phyloP scores from a whole-genome alignment of 1,140 invertebrate genomes.

The Chelonus insularis region DNA sequence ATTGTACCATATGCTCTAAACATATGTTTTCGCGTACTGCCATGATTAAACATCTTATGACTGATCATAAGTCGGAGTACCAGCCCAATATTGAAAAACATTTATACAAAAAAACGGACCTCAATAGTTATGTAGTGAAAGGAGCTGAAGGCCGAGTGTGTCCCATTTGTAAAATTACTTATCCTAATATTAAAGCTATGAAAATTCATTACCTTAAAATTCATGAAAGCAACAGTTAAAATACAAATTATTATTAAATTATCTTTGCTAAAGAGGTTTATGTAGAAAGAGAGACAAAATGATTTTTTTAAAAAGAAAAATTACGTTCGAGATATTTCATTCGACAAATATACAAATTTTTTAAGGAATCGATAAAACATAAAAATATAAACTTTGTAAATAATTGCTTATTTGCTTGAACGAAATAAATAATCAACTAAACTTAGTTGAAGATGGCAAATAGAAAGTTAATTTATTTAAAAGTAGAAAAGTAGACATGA shows the following conservation, averaged over 20 bases:
- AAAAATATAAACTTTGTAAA: no score
- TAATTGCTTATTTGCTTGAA: no score
- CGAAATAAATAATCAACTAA: no score
- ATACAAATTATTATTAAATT: not conserved
- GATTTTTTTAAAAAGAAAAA: no score
- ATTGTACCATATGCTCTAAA: slow-evolving; percentile 46
- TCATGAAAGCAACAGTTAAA: slow-evolving; percentile 39
- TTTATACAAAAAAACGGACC: slow-evolving; percentile 45
- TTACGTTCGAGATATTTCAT: no score
- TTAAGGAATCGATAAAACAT: no score
- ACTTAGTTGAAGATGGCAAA: no score
- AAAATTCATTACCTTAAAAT: slow-evolving; percentile 57
- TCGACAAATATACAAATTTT: no score
- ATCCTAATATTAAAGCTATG: slow-evolving; percentile 53
- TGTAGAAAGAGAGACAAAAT: no score
- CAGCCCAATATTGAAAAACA: slow-evolving; percentile 30
- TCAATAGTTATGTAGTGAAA: slow-evolving; percentile 44
- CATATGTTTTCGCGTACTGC: slow-evolving; percentile 45
- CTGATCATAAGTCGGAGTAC: slow-evolving; percentile 43
- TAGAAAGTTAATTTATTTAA: no score
- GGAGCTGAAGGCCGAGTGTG: slow-evolving; percentile 43
- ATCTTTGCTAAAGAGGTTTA: not conserved
- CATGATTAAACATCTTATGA: slow-evolving; percentile 46
- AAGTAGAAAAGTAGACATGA: no score
- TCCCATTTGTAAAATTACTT: slow-evolving; percentile 52